These are phyloP conservation scores for Parapsyche elsis DNA, from an alignment of 1,140 invertebrate genomes.

Conservation along the genomic window DNA sequence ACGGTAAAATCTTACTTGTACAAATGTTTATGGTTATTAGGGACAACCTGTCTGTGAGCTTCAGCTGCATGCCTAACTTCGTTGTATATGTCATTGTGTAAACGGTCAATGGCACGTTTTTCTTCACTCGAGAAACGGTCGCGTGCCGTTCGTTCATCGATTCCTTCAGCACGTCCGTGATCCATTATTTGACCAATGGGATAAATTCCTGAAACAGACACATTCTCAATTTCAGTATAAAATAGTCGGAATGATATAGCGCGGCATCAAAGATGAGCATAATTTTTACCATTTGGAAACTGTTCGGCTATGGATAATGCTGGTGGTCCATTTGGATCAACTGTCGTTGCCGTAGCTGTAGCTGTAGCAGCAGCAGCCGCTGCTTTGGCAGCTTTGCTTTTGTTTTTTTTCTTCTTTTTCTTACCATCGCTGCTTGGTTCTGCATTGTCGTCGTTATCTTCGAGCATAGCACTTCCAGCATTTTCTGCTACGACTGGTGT, in stretches of 20 bases:
- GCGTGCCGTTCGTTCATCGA: slow-evolving; percentile 86
- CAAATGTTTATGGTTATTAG: too few relatives aligned
- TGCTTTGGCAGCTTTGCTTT: slow-evolving; percentile 62
- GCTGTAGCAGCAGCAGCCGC: slow-evolving; percentile 37
- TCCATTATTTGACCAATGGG: slow-evolving; percentile 86
- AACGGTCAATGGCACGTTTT: slow-evolving; percentile 83
- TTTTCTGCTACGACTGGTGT: slow-evolving; percentile 25
- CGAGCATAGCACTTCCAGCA: slow-evolving; percentile 21
- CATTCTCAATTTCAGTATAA: background rate
- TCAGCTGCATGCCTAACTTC: slow-evolving; percentile 96
- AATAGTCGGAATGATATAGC: background rate
- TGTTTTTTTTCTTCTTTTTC: slow-evolving; percentile 75
- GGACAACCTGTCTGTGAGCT: slow-evolving; percentile 86
- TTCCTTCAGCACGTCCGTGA: slow-evolving; percentile 73
- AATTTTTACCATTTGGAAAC: slow-evolving; percentile 77
- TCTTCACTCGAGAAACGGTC: slow-evolving; percentile 92
- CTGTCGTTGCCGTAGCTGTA: slow-evolving; percentile 57
- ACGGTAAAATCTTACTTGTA: too few relatives aligned
- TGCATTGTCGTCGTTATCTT: slow-evolving; percentile 57
- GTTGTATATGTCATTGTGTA: slow-evolving; percentile 92
- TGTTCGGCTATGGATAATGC: slow-evolving; percentile 87
- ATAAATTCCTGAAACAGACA: slow-evolving; percentile 69
- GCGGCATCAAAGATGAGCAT: background rate
- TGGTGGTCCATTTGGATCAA: slow-evolving; percentile 84
- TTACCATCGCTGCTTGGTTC: slow-evolving; percentile 66